phyloP scores from a whole-genome alignment of 2,113 vertebrate genomes.

The Labeo rohita region DNA sequence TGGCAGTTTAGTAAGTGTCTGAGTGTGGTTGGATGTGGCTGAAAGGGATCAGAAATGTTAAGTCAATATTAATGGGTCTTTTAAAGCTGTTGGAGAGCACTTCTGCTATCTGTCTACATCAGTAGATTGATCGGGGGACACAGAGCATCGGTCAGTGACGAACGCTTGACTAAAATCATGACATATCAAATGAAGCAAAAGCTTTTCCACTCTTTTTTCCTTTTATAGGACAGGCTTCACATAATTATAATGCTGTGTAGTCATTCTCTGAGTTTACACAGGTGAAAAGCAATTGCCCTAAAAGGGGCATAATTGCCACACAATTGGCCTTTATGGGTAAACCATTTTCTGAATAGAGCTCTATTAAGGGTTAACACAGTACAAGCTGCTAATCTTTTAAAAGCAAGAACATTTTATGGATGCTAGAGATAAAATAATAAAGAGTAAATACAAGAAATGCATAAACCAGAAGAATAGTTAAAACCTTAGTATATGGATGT shows the following conservation, averaged over 20 bases:
- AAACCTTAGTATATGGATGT: neutral
- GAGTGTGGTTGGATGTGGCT: neutral
- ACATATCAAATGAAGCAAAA: neutral
- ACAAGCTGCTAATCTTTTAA: neutral
- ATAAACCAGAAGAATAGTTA: neutral
- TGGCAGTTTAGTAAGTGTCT: neutral
- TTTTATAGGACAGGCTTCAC: neutral
- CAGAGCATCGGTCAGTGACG: neutral
- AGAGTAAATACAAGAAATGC: neutral
- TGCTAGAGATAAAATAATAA: neutral
- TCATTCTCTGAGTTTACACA: neutral
- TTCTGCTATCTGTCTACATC: neutral
- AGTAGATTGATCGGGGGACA: neutral
- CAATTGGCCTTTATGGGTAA: neutral
- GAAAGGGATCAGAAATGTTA: neutral
- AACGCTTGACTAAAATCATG: neutral
- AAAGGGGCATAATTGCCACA: neutral
- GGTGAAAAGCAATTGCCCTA: neutral
- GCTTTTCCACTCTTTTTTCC: no score
- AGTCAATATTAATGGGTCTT: neutral
- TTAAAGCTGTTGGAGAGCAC: neutral
- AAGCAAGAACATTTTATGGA: neutral
- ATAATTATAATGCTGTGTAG: conserved; percentile 4
- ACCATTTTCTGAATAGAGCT: neutral
- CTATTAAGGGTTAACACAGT: neutral